Percentiles rank a stretch among this genome's conserved stretches.
Conservation (phyloP, 1,140 invertebrate species). For the Penaeus indicus region DNA sequence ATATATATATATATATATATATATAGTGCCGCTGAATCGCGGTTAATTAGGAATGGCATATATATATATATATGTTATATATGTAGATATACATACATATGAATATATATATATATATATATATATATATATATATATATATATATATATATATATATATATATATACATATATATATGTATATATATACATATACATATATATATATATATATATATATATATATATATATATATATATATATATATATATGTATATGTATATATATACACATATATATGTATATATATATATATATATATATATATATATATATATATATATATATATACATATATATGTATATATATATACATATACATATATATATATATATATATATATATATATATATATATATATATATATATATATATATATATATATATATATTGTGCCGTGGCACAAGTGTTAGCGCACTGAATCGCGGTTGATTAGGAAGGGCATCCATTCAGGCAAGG, state of each 20-base stretch:
- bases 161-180: too few relatives aligned
- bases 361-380: slow-evolving; percentile 11
- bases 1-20: neutral
- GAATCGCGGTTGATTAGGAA: too few relatives aligned
- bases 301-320: slow-evolving; percentile 22
- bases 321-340: neutral
- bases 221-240: slow-evolving; percentile 18
- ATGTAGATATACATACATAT: too few relatives aligned
- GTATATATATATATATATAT: slow-evolving; percentile 6
- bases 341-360: slow-evolving; percentile 1
- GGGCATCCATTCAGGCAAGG: too few relatives aligned
- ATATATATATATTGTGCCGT: neutral
- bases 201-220: slow-evolving; percentile 11
- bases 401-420: neutral
- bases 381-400: slow-evolving; percentile 18
- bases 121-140: slow-evolving; percentile 22
- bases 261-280: neutral
- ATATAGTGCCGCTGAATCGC: neutral
- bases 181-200: slow-evolving; percentile 19
- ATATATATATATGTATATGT: neutral
- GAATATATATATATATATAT: slow-evolving; percentile 9
- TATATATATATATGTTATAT: slow-evolving; percentile 21
- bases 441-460: too few relatives aligned
- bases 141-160: neutral
- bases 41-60: neutral